Evolutionary conservation across 2,797 vertebrate species (phyloP).

Genomic region (Falco novaeseelandiae): DNA sequence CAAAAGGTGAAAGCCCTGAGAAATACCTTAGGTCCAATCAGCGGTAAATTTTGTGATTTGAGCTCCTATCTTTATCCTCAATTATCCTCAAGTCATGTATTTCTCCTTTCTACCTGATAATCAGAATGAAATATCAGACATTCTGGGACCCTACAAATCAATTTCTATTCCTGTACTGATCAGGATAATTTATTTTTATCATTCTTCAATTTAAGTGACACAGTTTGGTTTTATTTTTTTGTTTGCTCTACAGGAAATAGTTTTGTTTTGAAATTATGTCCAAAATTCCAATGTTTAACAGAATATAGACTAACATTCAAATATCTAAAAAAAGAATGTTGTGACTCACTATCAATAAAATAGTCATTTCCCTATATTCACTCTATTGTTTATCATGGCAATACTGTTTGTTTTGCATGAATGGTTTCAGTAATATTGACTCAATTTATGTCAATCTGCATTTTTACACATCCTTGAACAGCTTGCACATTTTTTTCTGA

Average conservation of each 20-base stretch:
- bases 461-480: constrained; percentile 46
- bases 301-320: background rate
- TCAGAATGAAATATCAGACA: background rate
- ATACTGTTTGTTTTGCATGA: constrained; percentile 1
- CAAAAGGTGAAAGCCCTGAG: background rate
- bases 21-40: background rate
- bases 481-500: background rate
- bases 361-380: background rate
- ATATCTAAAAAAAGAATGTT: background rate
- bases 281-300: background rate
- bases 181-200: background rate
- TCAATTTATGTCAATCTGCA: constrained; percentile 30
- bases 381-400: background rate
- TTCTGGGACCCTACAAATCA: background rate
- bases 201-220: background rate
- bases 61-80: background rate
- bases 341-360: constrained; percentile 7
- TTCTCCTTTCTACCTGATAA: background rate
- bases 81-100: background rate
- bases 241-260: background rate
- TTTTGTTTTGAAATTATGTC: constrained; percentile 9
- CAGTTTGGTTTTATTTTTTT: background rate
- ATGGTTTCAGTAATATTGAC: constrained; percentile 27
- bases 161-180: background rate
- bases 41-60: background rate